Conservation (phyloP, 1,140 invertebrate species). For the Caligus rogercresseyi region DNA sequence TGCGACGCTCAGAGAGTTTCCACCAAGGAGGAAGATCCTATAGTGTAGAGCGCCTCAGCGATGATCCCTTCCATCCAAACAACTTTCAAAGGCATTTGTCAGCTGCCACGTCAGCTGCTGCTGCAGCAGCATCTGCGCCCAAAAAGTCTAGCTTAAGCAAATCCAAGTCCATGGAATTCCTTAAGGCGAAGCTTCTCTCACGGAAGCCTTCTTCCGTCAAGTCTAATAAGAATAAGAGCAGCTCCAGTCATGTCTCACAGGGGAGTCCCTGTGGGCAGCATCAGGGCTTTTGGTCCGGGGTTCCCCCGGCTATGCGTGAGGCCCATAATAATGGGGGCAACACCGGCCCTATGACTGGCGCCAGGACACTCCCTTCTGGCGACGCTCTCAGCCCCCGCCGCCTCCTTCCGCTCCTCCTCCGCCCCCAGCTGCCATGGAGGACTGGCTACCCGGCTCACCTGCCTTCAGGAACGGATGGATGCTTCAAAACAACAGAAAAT, state of each 20-base stretch:
- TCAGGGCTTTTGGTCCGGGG: neutral
- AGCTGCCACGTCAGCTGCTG: neutral
- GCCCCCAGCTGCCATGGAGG: neutral
- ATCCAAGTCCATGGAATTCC: constrained; percentile 18
- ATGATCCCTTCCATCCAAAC: neutral
- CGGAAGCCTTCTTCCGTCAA: constrained; percentile 7
- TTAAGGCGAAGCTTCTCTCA: constrained; percentile 15
- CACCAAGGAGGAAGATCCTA: constrained; percentile 13
- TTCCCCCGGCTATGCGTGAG: neutral
- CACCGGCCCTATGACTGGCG: constrained; percentile 7
- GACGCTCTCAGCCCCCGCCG: neutral
- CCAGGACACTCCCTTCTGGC: constrained; percentile 15
- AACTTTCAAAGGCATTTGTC: neutral
- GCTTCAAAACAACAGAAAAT: neutral
- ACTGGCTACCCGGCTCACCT: neutral
- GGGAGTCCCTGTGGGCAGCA: neutral
- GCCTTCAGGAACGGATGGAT: neutral
- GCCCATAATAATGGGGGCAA: neutral
- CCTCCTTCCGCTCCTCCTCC: neutral
- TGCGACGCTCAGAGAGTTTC: constrained; percentile 11
- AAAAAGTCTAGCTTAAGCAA: constrained; percentile 3
- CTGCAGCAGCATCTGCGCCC: neutral
- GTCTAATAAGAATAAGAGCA: neutral
- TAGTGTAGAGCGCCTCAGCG: neutral
- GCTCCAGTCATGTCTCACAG: neutral